A percentile compares a stretch with the other conserved stretches of the same genome.
These are phyloP conservation scores for Melanogrammus aeglefinus DNA, from an alignment of 2,797 vertebrate genomes.

Conservation along the genomic window DNA sequence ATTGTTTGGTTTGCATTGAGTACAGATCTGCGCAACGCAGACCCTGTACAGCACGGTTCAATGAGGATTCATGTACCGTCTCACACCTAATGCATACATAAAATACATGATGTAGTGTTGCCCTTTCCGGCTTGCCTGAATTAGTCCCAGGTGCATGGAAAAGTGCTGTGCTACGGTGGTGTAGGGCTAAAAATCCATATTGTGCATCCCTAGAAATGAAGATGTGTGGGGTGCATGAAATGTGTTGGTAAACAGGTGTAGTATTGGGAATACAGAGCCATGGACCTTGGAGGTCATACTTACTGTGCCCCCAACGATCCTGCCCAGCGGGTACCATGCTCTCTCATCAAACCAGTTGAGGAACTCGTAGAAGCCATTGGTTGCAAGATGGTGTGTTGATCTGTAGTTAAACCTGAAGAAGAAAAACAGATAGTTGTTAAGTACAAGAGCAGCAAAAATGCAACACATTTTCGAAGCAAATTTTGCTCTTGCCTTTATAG, in stretches of 20 bases:
- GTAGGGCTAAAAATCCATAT: background rate
- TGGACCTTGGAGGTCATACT: conserved; percentile 62
- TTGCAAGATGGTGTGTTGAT: conserved; percentile 96
- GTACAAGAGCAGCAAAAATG: background rate
- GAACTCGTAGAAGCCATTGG: conserved; percentile 97
- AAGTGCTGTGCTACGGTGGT: background rate
- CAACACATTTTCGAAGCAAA: background rate
- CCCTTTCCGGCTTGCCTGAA: conserved; percentile 1
- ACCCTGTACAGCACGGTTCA: too few species aligned
- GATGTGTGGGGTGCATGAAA: background rate
- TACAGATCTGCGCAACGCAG: too few species aligned
- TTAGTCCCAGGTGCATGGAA: background rate
- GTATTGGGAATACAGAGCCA: background rate
- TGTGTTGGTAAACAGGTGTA: background rate
- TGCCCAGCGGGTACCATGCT: conserved; percentile 96
- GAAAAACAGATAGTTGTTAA: conserved; percentile 11
- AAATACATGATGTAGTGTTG: background rate
- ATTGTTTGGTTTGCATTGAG: too few species aligned
- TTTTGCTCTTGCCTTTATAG: background rate
- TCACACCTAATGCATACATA: background rate
- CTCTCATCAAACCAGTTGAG: conserved; percentile 99
- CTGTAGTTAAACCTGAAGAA: conserved; percentile 93
- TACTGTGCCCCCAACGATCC: conserved; percentile 97
- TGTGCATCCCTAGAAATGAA: background rate
- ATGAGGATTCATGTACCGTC: too few species aligned